Evolutionary conservation across 2,797 vertebrate genomes (phyloP).

Genomic region (Rhinoraja longicauda): DNA sequence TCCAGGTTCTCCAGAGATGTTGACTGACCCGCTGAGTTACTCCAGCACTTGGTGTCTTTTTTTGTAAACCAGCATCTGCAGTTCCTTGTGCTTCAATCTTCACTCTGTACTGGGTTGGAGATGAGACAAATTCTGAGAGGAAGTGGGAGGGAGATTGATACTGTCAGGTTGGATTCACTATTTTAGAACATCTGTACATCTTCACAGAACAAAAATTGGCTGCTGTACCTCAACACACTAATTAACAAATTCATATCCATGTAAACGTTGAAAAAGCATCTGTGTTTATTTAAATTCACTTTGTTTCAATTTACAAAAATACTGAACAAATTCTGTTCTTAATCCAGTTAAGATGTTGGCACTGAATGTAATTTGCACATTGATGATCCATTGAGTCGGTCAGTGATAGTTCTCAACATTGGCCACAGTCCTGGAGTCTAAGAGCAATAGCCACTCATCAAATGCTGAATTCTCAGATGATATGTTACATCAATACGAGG

Average conservation of each 20-base stretch:
- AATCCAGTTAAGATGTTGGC: background rate
- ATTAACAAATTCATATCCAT: background rate
- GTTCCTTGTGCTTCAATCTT: no score
- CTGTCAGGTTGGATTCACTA: background rate
- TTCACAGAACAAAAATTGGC: background rate
- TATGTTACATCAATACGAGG: background rate
- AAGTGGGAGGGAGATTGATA: no score
- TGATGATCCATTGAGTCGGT: background rate
- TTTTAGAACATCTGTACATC: background rate
- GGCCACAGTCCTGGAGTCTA: background rate
- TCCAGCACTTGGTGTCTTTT: no score
- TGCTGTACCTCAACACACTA: background rate
- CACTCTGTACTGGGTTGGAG: no score
- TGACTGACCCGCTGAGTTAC: no score
- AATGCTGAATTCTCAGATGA: no score
- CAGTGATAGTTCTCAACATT: background rate
- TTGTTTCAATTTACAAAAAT: background rate
- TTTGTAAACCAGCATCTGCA: no score
- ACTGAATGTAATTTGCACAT: background rate
- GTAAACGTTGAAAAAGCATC: background rate
- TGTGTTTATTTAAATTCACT: background rate
- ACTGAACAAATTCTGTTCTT: background rate
- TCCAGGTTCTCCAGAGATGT: no score
- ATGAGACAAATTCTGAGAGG: no score
- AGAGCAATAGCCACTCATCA: background rate